Evolutionary conservation across 2,797 vertebrate genomes (phyloP).

Genomic region (Simalia tracyae): DNA sequence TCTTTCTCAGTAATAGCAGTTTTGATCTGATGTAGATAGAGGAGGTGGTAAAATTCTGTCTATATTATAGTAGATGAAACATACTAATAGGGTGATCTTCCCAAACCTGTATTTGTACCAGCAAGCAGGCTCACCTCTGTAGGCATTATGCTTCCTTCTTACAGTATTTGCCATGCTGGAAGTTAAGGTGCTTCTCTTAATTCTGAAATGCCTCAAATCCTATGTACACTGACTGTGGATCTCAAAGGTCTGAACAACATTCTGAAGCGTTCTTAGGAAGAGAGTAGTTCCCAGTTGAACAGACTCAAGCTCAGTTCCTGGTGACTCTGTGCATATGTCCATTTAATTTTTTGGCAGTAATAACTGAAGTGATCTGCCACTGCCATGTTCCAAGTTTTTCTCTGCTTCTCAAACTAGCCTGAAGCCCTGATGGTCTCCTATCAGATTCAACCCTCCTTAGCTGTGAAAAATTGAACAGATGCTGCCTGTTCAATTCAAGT

Average conservation of each 20-base stretch:
- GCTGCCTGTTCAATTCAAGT: neutral
- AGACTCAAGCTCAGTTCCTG: neutral
- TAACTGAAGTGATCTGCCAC: neutral
- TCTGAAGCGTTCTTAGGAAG: neutral
- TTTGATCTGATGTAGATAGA: neutral
- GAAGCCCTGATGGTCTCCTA: neutral
- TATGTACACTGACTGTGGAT: neutral
- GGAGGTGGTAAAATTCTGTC: neutral
- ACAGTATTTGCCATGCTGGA: neutral
- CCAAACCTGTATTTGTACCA: neutral
- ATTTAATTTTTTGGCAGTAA: neutral
- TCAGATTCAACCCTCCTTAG: neutral
- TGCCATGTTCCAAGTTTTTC: neutral
- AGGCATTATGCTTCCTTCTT: neutral
- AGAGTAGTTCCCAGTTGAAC: neutral
- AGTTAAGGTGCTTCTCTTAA: neutral
- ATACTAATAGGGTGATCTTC: neutral
- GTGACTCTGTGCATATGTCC: neutral
- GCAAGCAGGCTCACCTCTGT: neutral
- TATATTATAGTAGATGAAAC: neutral
- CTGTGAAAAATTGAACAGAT: neutral
- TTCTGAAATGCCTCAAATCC: neutral
- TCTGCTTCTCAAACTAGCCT: neutral
- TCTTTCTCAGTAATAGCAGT: neutral
- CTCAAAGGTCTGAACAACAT: neutral